Evolutionary conservation across 2,113 vertebrate genomes (phyloP), one percentile per base, ranked within the genome.

Genomic region (Nicator chloris): DNA sequence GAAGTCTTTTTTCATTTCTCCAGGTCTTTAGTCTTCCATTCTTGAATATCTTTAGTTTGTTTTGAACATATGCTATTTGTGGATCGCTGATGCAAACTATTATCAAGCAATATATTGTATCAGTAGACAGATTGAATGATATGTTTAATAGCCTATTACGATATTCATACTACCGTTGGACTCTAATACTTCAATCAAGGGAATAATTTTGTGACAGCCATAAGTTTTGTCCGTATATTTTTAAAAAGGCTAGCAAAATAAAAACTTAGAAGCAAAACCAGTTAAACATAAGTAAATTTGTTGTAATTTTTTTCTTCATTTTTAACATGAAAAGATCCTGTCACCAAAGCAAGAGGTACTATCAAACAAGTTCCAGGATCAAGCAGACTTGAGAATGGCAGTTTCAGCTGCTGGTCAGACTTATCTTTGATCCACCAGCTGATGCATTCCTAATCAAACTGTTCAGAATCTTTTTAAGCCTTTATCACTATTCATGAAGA

Each of bases 401-500:
- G 11, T 85, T 93, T 91, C 54, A 73, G 42, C 10, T 77, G 28
- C 54, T 82, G 75, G 87, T 86, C 87, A 95, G 53, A 77, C 88
- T 93, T 71, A 27, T 85, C 56, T 81, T 84, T 79, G 59, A 69
- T 90, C 33, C 60, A 40, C 61, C 64, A 91, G 27, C 68, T 54
- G 70, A 88, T 82, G 47, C 40, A 69, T 77, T 95, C 35, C 45
- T 65, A 95, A 89, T 92, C 89, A 95, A 82, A 80, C 50, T 82
- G 37, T 69, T 94, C 75, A 61, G 73, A 79, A 24, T 23, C 71
- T 73, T 95, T 95, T 83, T 50, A 90, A 94, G 50, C 30, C 13
- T 66, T 93, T 88, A 95, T 95, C 82, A 82, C 27, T 95, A 95
- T 95, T 94, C 90, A 96, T 95, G 84, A 88, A 95, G 85, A 71